These are phyloP conservation scores for Anolis sagrei DNA, from an alignment of 2,113 vertebrate species.

Conservation along the genomic window DNA sequence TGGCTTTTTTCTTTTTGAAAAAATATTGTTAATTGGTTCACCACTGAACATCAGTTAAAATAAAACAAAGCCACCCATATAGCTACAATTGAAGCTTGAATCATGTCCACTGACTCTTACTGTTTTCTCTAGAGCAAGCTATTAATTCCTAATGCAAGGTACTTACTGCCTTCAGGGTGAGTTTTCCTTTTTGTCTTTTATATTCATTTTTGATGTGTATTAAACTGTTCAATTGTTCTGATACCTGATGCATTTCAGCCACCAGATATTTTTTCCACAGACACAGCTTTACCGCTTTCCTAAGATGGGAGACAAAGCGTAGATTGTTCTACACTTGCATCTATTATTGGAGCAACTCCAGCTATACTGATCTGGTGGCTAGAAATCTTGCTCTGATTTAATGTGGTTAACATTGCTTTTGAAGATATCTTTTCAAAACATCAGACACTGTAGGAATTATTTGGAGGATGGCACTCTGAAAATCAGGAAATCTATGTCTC, in stretches of 20 bases:
- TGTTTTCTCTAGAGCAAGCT: not conserved
- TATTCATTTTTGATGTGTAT: not conserved
- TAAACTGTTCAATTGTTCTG: not conserved
- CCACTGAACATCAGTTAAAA: conserved; percentile 50
- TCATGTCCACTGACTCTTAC: conserved; percentile 17
- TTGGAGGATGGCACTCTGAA: not conserved
- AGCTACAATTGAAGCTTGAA: conserved; percentile 10
- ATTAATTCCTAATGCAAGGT: not conserved
- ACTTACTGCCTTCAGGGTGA: conserved; percentile 37
- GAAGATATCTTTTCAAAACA: not conserved
- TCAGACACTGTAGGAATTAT: not conserved
- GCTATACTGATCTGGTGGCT: not conserved
- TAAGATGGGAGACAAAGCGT: not conserved
- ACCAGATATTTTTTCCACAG: not conserved
- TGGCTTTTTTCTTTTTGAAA: not conserved
- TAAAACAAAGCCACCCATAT: conserved; percentile 5
- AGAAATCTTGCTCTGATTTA: not conserved
- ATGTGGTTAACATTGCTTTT: not conserved
- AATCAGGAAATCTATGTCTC: not conserved
- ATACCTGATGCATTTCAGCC: conserved; percentile 16
- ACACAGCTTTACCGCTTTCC: not conserved
- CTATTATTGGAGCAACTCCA: not conserved
- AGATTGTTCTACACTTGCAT: not conserved
- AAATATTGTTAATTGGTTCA: conserved; percentile 58
- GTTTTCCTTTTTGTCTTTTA: not conserved